These are phyloP conservation scores for Cirrhinus mrigala DNA, from an alignment of 2,797 vertebrate genomes.

Conservation along the genomic window DNA sequence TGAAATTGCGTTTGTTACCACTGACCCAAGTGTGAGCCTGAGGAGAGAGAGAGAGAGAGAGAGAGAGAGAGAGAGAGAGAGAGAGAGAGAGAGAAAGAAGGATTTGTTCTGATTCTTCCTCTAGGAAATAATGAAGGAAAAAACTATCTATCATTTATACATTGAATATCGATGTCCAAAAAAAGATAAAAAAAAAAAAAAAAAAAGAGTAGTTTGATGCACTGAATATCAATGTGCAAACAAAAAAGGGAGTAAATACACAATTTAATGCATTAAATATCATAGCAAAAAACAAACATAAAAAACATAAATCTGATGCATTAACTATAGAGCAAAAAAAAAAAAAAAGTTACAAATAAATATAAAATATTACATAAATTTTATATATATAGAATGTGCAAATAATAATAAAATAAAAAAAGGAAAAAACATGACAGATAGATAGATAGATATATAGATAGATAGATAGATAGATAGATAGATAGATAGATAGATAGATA, in stretches of 20 bases:
- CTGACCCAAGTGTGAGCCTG: conserved; percentile 70
- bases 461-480: no score
- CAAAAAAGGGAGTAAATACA: background rate
- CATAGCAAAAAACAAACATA: background rate
- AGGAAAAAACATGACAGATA: no score
- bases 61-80: no score
- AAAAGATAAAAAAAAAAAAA: conserved; percentile 48
- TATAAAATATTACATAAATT: no score
- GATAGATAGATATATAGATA: no score
- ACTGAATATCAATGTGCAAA: conserved; percentile 15
- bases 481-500: no score
- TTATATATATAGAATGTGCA: no score
- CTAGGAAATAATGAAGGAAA: background rate
- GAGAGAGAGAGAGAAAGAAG: conserved; percentile 65
- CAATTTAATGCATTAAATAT: background rate
- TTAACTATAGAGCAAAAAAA: no score
- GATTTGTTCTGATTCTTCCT: conserved; percentile 62
- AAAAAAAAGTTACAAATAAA: no score
- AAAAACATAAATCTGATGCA: no score
- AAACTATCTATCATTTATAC: conserved; percentile 57
- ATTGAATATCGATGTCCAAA: conserved; percentile 56
- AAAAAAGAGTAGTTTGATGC: conserved; percentile 43
- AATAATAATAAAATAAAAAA: no score
- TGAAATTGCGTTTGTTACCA: conserved; percentile 77
- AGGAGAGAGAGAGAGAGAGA: conserved; percentile 41